These are phyloP conservation scores for Riptortus pedestris DNA, from an alignment of 1,140 invertebrate species.

Conservation along the genomic window DNA sequence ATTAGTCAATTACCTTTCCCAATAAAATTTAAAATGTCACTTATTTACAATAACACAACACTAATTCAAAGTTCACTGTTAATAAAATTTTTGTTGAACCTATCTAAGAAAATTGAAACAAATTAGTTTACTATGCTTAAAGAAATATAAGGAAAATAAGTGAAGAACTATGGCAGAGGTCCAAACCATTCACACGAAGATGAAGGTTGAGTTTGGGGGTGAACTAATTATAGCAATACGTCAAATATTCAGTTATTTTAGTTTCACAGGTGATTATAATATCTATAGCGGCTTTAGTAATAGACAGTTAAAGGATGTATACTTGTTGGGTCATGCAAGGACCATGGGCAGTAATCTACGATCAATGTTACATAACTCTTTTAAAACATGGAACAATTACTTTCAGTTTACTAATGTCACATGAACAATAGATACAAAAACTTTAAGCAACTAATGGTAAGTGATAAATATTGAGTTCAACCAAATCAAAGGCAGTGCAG, in stretches of 20 bases:
- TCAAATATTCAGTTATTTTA: not conserved
- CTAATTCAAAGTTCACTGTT: not conserved
- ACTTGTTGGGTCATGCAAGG: not conserved
- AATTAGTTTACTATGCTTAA: not conserved
- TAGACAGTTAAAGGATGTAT: not conserved
- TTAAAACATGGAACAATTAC: not conserved
- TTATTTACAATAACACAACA: not conserved
- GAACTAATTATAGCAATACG: not conserved
- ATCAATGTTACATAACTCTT: not conserved
- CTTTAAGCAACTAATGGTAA: too few species aligned
- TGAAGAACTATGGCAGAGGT: not conserved
- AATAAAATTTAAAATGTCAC: not conserved
- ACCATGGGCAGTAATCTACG: not conserved
- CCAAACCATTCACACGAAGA: not conserved
- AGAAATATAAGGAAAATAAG: not conserved
- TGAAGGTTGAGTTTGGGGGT: not conserved
- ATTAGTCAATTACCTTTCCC: too few species aligned
- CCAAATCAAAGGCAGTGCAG: too few species aligned
- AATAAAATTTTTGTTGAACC: not conserved
- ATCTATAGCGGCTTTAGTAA: not conserved
- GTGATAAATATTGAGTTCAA: too few species aligned
- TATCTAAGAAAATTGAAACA: not conserved
- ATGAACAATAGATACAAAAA: not conserved
- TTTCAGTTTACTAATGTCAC: not conserved
- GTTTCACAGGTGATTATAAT: not conserved